Base-by-base conservation (phyloP, 2,797 vertebrate genomes). In the Ptychadena robeensis region DNA sequence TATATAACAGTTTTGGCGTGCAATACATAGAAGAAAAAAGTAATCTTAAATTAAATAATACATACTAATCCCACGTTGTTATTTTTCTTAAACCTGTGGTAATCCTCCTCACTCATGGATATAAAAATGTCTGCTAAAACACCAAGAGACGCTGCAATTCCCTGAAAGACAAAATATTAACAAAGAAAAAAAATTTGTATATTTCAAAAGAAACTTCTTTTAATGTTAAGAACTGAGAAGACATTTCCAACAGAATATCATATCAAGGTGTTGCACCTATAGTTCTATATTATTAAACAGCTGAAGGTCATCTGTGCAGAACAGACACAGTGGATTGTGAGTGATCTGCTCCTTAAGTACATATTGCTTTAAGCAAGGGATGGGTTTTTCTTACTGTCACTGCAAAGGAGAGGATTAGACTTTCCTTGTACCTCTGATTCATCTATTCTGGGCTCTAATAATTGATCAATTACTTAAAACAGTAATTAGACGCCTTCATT, bases 21-120 rank as follows among this genome's bases (percentile, higher is more conserved):
- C n/a, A 22, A 53, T 22, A 53, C 44, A 22, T 22, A 48, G 4
- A 22, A 48, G 40, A 3, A 11, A 44, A 0, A 44, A 6, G 4
- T 53, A 53, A 22, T 6, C 9, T n/a, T 53, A 1, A 22, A 22
- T 22, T 4, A 18, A 1, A 18, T 30, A 66, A 86, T 37, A 88
- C 81, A 93, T 89, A 97, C 96, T 93, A 96, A 85, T 82, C 94
- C 90, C 81, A 89, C 88, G 28, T 94, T 88, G 65, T 90, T 88
- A 81, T 81, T 92, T 25, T 73, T 88, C 88, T 90, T 95, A 86
- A 98, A 96, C 64, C 86, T 85, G 1, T 82, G 64, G 44, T 96
- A 99, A 88, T 99, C 96, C 12, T 93, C 90, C 82, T 97, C 94
- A 81, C 91, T 96, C 97, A 99, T 98, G 69, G 96, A 98, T 80